Percentiles rank a stretch among this genome's conserved stretches.
phyloP scores from a whole-genome alignment of 2,113 vertebrate species.

The Lampris megalopsis region DNA sequence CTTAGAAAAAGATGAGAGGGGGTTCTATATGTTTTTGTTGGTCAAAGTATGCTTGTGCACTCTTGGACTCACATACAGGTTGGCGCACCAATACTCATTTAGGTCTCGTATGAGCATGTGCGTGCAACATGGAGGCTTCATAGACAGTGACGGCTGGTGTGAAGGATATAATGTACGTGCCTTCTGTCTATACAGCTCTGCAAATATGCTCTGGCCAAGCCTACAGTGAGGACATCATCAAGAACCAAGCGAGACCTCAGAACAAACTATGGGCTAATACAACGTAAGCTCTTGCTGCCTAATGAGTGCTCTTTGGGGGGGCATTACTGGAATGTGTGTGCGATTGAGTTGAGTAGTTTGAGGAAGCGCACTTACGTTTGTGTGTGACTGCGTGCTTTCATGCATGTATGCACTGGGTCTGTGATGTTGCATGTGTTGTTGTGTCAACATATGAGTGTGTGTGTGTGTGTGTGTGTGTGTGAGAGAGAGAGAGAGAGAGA shows the following conservation, averaged over 20 bases:
- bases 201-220: slow-evolving; percentile 2
- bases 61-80: too few species aligned
- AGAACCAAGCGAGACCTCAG: slow-evolving; percentile 31
- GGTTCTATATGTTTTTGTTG: too few species aligned
- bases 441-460: background rate
- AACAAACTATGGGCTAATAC: background rate
- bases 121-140: background rate
- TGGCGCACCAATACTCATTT: too few species aligned
- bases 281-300: slow-evolving; percentile 22
- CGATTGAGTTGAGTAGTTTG: slow-evolving; percentile 15
- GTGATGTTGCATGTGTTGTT: too few species aligned
- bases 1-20: too few species aligned
- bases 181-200: slow-evolving; percentile 17
- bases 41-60: too few species aligned
- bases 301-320: slow-evolving; percentile 33
- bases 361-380: slow-evolving; percentile 9
- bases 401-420: background rate
- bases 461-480: slow-evolving; percentile 1
- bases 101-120: background rate
- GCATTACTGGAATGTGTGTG: slow-evolving; percentile 34
- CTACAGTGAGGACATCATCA: slow-evolving; percentile 27
- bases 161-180: slow-evolving; percentile 33
- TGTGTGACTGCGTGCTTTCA: background rate
- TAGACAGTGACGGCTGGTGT: background rate
- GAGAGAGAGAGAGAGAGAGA: background rate